Evolutionary conservation across 2,888 invertebrate genomes (phyloP), one percentile per base, ranked within the genome.

Genomic region (Loripinus fragilis): DNA sequence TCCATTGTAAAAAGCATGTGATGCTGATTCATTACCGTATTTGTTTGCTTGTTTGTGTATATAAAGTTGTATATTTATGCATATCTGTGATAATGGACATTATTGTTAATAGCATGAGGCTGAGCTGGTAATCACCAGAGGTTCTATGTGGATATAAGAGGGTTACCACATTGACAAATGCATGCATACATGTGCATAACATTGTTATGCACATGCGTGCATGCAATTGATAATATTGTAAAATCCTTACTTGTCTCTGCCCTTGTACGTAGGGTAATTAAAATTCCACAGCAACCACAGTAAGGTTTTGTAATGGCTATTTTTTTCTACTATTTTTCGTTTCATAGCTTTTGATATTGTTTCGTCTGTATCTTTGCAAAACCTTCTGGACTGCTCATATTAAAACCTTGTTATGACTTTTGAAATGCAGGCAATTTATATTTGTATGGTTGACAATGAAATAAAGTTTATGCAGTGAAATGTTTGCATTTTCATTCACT

Each of bases 381-480:
- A 10, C 33, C 8, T 33, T 17, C 60, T 28, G 30, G n/a, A 8
- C 20, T 60, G 33, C 33, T 33, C 12, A 23, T 60, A 3, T 60
- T 17, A 25, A 60, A 30, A 12, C 33, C 12, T 20, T 60, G 33
- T 72, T 68, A 42, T 15, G 60, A 48, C 73, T 75, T 76, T 71
- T 71, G 45, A 77, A 55, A 71, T 67, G 74, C 67, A 38, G 33
- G 68, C 45, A 35, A 67, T 70, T 76, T 83, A 71, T 80, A 75
- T 76, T 41, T 83, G 80, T 83, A 78, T 71, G 83, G 79, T 83
- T 81, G 78, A 83, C 67, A 80, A 71, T 83, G 83, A 83, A 78
- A 83, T 83, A 83, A 83, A 83, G 83, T 83, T 83, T 69, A 83
- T 83, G 83, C 83, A 81, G 83, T 83, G 83, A 79, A 65, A 30